phyloP scores from a whole-genome alignment of 2,113 vertebrate species.

The Pelvicachromis taeniatus region DNA sequence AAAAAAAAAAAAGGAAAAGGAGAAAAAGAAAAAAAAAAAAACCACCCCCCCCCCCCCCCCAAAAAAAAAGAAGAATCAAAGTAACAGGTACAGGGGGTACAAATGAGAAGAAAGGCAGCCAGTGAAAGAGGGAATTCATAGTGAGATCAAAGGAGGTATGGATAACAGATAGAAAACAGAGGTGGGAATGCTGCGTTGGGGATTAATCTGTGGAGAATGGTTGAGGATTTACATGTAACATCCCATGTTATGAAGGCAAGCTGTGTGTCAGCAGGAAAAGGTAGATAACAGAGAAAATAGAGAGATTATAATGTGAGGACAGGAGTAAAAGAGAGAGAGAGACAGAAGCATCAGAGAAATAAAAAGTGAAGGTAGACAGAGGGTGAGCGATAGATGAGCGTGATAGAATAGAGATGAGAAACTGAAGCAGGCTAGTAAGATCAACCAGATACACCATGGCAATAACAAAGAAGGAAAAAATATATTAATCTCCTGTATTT shows the following conservation, averaged over 20 bases:
- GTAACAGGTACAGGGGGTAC: conserved; percentile 4
- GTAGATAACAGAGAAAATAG: conserved; percentile 18
- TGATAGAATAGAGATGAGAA: neutral
- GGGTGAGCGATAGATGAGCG: neutral
- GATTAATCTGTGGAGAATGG: conserved; percentile 39
- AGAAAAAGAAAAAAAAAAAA: too few relatives aligned
- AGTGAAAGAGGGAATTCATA: conserved; percentile 25
- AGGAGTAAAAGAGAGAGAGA: neutral
- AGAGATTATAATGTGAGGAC: conserved; percentile 5
- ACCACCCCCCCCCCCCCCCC: accelerated
- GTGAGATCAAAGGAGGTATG: conserved; percentile 48
- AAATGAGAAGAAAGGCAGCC: conserved; percentile 1
- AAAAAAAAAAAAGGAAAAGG: neutral
- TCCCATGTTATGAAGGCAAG: conserved; percentile 17
- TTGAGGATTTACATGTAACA: conserved; percentile 32
- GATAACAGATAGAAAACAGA: conserved; percentile 34
- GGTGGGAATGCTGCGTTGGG: neutral
- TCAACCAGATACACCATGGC: neutral
- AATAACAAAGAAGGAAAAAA: neutral
- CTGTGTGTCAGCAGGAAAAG: neutral
- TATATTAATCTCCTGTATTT: conserved; percentile 3
- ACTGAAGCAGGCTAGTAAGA: neutral
- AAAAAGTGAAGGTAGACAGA: neutral
- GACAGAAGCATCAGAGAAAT: neutral
- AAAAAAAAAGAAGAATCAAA: conserved; percentile 24